phyloP scores from a whole-genome alignment of 30 jellyfish, hydroid and myxozoan genomes.

The Hydractinia symbiolongicarpus region DNA sequence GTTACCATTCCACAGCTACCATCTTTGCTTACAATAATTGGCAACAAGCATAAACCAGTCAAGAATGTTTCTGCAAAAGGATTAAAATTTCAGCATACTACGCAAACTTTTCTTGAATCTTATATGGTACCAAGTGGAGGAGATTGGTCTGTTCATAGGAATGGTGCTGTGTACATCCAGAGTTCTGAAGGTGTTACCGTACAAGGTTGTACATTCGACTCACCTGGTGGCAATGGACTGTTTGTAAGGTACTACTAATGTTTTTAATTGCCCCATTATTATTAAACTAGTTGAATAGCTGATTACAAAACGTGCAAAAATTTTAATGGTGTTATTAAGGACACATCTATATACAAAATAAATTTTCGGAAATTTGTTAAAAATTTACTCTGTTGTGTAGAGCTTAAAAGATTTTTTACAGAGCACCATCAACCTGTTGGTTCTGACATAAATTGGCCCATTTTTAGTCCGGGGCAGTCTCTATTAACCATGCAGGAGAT shows the following conservation, averaged over 20 bases:
- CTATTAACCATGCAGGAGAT: too few species aligned
- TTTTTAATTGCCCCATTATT: neutral
- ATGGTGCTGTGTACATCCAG: constrained; percentile 62
- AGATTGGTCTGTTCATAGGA: constrained; percentile 91
- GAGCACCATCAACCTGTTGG: too few species aligned
- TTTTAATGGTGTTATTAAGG: too few species aligned
- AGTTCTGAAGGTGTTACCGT: constrained; percentile 54
- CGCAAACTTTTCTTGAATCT: constrained; percentile 55
- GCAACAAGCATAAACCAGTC: constrained; percentile 59
- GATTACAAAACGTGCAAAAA: too few species aligned
- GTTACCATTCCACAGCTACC: constrained; percentile 68
- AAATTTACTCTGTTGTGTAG: too few species aligned
- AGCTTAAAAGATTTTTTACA: too few species aligned
- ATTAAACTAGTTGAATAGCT: neutral
- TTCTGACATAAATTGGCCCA: too few species aligned
- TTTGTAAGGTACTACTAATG: constrained; percentile 48
- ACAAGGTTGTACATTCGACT: constrained; percentile 47
- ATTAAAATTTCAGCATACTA: constrained; percentile 52
- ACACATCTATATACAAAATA: too few species aligned
- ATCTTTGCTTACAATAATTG: constrained; percentile 42
- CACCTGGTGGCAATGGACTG: constrained; percentile 97
- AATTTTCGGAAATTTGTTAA: too few species aligned
- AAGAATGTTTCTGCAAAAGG: constrained; percentile 49
- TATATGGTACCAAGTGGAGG: constrained; percentile 98
- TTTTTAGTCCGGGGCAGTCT: too few species aligned